Evolutionary conservation across 2,113 vertebrate species (phyloP), one percentile per base, ranked within the genome.

Genomic region (Hypanus sabinus): DNA sequence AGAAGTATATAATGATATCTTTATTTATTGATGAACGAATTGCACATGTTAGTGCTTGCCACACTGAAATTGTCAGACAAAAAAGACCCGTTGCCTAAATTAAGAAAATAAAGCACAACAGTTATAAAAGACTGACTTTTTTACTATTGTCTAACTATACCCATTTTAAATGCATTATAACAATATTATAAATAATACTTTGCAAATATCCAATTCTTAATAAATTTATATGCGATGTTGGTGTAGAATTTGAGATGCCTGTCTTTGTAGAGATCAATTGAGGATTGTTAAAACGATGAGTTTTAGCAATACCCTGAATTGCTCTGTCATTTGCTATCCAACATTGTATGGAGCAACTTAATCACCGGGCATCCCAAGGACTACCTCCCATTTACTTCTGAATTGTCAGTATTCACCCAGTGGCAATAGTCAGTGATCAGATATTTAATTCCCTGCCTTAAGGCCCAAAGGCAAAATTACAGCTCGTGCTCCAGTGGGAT

Each of bases 1-100:
- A 30, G 33, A 92, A 46, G 38, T 73, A 55, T 9, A 93, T 46
- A 71, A 73, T 92, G 65, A 73, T 18, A 71, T 68, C 57, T 18
- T 73, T 10, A 93, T 73, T 93, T 93, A 93, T 73, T 93, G 91
- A 93, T 73, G 91, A 93, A 55, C 36, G 0, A 92, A 70, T 9
- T 38, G 68, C 65, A 92, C 65, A 92, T 33, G 73, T n/a, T 22
- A 73, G 22, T 73, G 8, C 90, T 73, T 55, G 70, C 71, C 65
- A 71, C 38, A 24, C 36, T 93, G 90, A 71, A 93, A 27, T 73
- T 73, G 38, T 73, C 22, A 27, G 30, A 33, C 5, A 30, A 71
- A 70, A 75, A 93, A 73, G 70, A 73, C 38, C 73, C 30, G 73
- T 93, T 24, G 22, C 68, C 36, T 38, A 93, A 93, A 93, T 93